Percentiles rank a stretch among this genome's conserved stretches.
Conservation (phyloP, 2,797 vertebrate genomes). For the Crossoptilon crossoptilon region DNA sequence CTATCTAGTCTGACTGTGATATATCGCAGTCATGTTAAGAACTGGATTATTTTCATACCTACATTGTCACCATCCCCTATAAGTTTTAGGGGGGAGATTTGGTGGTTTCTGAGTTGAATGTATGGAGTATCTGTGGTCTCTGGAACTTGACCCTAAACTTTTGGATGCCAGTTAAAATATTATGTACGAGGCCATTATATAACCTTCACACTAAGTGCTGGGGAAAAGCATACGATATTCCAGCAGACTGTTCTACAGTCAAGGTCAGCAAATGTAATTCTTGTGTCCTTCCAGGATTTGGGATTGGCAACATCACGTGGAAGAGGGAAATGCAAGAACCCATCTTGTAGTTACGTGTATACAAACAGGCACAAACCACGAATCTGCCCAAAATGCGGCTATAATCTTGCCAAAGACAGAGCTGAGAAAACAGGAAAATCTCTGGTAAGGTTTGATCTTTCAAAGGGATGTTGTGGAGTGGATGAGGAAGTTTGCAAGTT, state of each 20-base stretch:
- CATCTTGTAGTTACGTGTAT: constrained; percentile 92
- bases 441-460: constrained; percentile 38
- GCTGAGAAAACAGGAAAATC: constrained; percentile 80
- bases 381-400: constrained; percentile 93
- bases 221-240: not conserved
- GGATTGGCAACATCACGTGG: constrained; percentile 95
- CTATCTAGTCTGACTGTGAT: not conserved
- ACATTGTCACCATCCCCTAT: not conserved
- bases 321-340: constrained; percentile 95
- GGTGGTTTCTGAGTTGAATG: not conserved
- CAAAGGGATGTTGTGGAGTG: not conserved
- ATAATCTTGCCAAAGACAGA: constrained; percentile 88
- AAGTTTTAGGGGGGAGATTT: not conserved
- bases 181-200: not conserved
- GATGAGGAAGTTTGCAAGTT: not conserved
- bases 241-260: not conserved
- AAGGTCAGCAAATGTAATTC: not conserved
- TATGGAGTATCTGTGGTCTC: not conserved
- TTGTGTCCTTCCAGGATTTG: constrained; percentile 85
- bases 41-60: not conserved
- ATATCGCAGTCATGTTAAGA: not conserved
- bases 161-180: not conserved
- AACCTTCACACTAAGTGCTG: not conserved
- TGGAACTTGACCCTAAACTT: not conserved
- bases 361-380: constrained; percentile 97